Conservation (phyloP, 2,888 invertebrate species). For the Tetramorium bicarinatum region DNA sequence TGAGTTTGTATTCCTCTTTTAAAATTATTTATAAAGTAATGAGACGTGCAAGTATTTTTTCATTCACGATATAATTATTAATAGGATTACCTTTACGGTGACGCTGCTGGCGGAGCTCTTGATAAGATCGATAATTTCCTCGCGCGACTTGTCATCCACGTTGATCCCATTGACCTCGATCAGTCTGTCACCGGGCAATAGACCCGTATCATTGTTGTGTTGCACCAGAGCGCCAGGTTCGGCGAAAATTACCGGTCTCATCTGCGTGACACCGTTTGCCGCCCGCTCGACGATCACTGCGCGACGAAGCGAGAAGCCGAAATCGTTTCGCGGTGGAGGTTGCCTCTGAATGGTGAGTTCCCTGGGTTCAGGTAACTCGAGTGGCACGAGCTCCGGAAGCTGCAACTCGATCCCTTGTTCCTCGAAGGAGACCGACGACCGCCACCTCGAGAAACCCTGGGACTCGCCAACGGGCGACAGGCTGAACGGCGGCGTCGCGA, state of each 20-base stretch:
- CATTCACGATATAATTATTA: neutral
- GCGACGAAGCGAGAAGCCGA: constrained; percentile 96
- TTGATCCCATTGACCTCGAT: constrained; percentile 95
- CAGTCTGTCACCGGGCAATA: constrained; percentile 97
- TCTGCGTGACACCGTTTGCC: constrained; percentile 87
- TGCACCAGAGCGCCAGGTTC: constrained; percentile 94
- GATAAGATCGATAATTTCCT: constrained; percentile 97
- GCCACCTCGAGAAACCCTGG: constrained; percentile 93
- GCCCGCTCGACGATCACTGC: constrained; percentile 93
- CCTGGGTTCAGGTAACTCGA: constrained; percentile 91
- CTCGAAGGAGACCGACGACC: constrained; percentile 92
- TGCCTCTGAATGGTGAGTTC: constrained; percentile 92
- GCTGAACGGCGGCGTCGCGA: constrained; percentile 95
- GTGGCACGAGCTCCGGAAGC: constrained; percentile 90
- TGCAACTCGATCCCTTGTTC: constrained; percentile 90
- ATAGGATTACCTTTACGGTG: constrained; percentile 91
- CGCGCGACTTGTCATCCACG: constrained; percentile 94
- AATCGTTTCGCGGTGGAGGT: constrained; percentile 95
- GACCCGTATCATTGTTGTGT: constrained; percentile 90
- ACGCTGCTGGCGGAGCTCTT: constrained; percentile 94
- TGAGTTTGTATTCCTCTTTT: neutral
- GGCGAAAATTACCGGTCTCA: constrained; percentile 94
- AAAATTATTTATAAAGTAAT: neutral
- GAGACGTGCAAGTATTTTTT: neutral
- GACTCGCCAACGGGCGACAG: constrained; percentile 95